Base-by-base conservation (phyloP, 1,140 invertebrate genomes). In the Drosophila rufa region DNA sequence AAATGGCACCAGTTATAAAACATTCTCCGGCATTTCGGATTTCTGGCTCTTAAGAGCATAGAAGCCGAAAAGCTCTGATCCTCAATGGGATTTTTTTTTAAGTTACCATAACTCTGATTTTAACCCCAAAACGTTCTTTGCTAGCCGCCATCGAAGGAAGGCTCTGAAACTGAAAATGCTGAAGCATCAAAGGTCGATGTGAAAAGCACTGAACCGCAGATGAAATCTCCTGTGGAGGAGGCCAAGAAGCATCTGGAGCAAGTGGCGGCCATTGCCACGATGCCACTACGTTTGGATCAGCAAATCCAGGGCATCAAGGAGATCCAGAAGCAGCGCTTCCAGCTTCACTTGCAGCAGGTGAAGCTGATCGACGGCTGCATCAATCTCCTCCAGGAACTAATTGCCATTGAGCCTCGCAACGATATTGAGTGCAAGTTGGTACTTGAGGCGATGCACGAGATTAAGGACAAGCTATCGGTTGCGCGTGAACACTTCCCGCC, bases 311-410 rank as follows among this genome's bases (percentile, higher is more conserved):
- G 9, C 6, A 71, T 83, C 15, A 67, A 57, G 7, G 7, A 12
- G 12, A 15, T 84, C 2, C 71, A 80, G 4, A 47, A 60, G 40
- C 56, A 84, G n/a, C 19, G 76, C 6, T 51, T 47, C 3, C n/a
- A 68, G 15, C 33, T 83, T 19, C 65, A 84, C 17, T 0, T 50
- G 8, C 43, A 71, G 22, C 76, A 84, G 65, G 15, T 56, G 9
- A 7, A 14, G 0, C 55, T 71, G 7, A 61, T 83, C 5, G 66
- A 84, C 12, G 61, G 19, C 4, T 80, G 76, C 46, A 30, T 48
- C 7, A 51, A 73, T 8, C 59, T 68, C 27, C 50, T 83, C 2
- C 33, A 76, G 5, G 81, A 83, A 30, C 48, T 84, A 0, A 50
- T 64, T 1, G 7, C 9, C 4, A 50, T 66, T 2, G 12, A 76